Evolutionary conservation across 2,113 vertebrate species (phyloP), one percentile per base, ranked within the genome.

Genomic region (Xenopus borealis): DNA sequence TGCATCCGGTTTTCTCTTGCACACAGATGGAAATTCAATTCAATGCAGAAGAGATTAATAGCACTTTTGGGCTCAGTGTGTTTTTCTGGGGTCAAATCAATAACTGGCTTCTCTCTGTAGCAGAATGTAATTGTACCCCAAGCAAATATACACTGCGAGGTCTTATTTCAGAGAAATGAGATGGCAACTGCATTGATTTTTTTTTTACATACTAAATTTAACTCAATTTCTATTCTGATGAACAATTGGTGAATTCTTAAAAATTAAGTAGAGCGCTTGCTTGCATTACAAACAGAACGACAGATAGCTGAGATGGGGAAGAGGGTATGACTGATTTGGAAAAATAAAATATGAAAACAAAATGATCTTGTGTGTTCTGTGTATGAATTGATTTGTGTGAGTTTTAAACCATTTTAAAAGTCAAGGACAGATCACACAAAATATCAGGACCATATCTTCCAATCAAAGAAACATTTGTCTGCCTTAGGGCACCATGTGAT

Each of bases 61-160:
- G 71, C 18, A 69, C 59, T 74, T 81, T 79, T 12, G 7, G 70
- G 83, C 80, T 62, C 68, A 59, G 61, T n/a, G 58, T 83, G 12
- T 82, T 88, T 40, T 78, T 82, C 59, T 71, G 72, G 78, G 69
- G 78, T 83, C 85, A 86, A 85, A 90, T 90, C 88, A 80, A 87
- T 90, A 91, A 80, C 67, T 79, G 84, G 88, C 86, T 84, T 83
- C 82, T 82, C 84, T 86, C 85, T 86, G 52, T 82, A 78, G 65
- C 83, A 78, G 86, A 84, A 89, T 84, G 81, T 87, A 86, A 85
- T 85, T 87, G 81, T 63, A 85, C 78, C 77, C 40, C 80, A 86
- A 91, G 83, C 81, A 88, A 87, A 86, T 81, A 79, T 75, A 82
- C 72, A 83, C 62, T 84, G 65, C 81, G 75, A 87, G 66, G 62